Base-by-base conservation (phyloP, 2,888 invertebrate species). In the Leucozona laternaria region DNA sequence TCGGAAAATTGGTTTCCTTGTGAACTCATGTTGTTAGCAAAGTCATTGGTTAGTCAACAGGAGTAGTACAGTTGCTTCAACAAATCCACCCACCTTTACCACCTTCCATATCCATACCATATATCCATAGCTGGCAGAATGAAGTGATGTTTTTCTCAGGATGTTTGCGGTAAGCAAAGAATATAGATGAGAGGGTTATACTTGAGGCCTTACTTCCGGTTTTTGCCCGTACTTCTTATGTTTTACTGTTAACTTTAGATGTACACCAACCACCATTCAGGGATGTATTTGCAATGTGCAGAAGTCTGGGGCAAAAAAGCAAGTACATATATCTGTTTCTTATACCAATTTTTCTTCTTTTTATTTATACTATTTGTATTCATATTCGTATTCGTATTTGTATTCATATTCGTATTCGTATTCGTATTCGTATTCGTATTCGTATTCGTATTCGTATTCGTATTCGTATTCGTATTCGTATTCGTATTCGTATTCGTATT, bases 1-100 rank as follows among this genome's bases (percentile, higher is more conserved):
- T 88, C 84, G 79, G 79, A 77, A 83, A 88, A 88, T 84, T 84
- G 84, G 84, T 88, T 88, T 84, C 84, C 84, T 84, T 77, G 83
- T 82, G 84, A 77, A 78, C 79, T 83, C 83, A 83, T 82, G 82
- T 82, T 82, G 86, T 86, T 86, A 82, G 82, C 79, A 78, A 71
- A 78, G 78, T 82, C 75, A 70, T 79, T 76, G 86, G 82, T 82
- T 82, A 78, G 81, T 58, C 58, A 58, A 34, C 28, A 34, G 31
- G 66, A 48, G 66, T 66, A 48, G 20, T 45, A 28, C 6, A 48
- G 66, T 66, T 80, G 60, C 66, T 72, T 73, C 43, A n/a, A 28
- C 75, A 64, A 79, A 79, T 64, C 53, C 72, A 72, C 50, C 43
- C 34, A 45, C 28, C 40, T 13, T 25, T 10, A n/a, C 45, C 55